Evolutionary conservation across 2,797 vertebrate genomes (phyloP), one percentile per base, ranked within the genome.

Genomic region (Phalloptychus januarius): DNA sequence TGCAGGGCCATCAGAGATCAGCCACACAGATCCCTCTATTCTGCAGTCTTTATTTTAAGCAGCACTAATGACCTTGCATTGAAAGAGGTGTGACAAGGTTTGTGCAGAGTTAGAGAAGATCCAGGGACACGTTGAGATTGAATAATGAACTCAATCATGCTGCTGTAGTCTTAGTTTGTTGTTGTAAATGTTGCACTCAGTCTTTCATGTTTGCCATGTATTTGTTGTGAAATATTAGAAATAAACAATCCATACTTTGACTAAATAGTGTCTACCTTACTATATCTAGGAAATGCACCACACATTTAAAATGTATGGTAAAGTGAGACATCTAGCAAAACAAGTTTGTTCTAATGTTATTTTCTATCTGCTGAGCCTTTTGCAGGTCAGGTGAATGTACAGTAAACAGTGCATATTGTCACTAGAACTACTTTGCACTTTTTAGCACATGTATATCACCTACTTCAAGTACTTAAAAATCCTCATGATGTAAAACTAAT

Each of bases 191-290:
- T 63, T 50, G 77, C 48, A 83, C 50, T 81, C 76, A 75, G 10
- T 11, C 33, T 13, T 25, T 45, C 38, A 40, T 70, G 73, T 46
- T 12, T 5, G 63, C 28, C 28, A 42, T 50, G 11, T 28, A 33
- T 82, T 45, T 67, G 25, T 33, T 65, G 74, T 75, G 36, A 71
- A 84, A 79, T 72, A 74, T 83, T 46, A 65, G 85, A 74, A 54
- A 71, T 74, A 31, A 79, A 72, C 56, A 71, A 36, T 4, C 2
- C 31, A 45, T 20, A 48, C 38, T 79, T 73, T 73, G 63, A 73
- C 45, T 54, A 52, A 71, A 71, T 10, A 31, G 23, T 42, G 13
- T 61, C 33, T 63, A 33, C 16, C 2, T 33, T 63, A 36, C 6
- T 3, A 38, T 38, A 65, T 23, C 33, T 65, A 36, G 20, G 23